Base-by-base conservation (phyloP, 2,113 vertebrate genomes). In the Argyrosomus japonicus region DNA sequence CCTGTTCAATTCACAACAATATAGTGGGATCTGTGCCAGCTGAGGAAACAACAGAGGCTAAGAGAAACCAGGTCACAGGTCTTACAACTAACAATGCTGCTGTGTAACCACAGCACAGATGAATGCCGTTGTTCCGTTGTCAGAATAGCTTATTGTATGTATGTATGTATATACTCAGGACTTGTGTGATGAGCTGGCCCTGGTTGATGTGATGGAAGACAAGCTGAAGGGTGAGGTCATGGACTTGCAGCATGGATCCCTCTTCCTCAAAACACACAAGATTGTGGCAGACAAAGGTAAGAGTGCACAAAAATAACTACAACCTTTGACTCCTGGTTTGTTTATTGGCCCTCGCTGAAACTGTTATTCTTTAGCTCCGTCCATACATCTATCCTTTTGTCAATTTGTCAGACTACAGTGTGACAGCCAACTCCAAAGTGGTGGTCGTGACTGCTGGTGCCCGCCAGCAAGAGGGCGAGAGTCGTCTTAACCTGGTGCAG, bases 181-280 rank as follows among this genome's bases (percentile, higher is more conserved):
- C 53, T 94, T 99, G 88, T 95, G 97, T 11, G 98, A 99, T 91
- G 98, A 99, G 90, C 94, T 99, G 51, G 97, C 98, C 18, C 95
- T 99, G 85, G 97, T 99, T 88, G 98, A 99, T 73, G 98, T 99
- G 82, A 97, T 99, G 69, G 98, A 99, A 88, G 98, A 99, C 91
- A 99, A 99, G 87, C 86, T 99, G 90, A 98, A 97, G 92, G 98
- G 98, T 77, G 98, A 99, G 84, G 98, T 90, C 94, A 96, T 99
- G 91, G 98, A 99, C 90, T 95, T 99, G 79, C 98, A 99, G 82
- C 98, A 99, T 7, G 98, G 98, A 84, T 97, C 97, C 83, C 98
- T 99, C 82, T 99, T 99, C 94, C 97, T 99, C 61, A 96, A 92
- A 90, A 98, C 98, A 2, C 97, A 97, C 79, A 99, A 97, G 93